These are phyloP conservation scores for Galeopterus variegatus DNA, from an alignment of 2,113 vertebrate genomes.

Conservation along the genomic window DNA sequence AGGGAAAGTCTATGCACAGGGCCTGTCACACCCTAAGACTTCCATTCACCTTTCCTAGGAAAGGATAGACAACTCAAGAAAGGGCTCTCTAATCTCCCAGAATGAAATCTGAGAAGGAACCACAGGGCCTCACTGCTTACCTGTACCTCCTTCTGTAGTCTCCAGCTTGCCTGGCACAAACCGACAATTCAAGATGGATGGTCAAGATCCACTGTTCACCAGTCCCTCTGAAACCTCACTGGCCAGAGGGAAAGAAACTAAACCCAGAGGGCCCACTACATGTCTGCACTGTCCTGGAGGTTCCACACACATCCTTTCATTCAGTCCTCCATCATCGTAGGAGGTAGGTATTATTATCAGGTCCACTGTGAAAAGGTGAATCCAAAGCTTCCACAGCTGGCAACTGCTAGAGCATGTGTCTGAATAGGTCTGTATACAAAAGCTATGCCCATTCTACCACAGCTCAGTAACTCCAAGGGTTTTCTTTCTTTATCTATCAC, in stretches of 20 bases:
- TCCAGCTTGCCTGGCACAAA: background rate
- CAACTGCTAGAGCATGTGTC: background rate
- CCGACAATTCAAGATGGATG: background rate
- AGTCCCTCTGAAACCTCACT: background rate
- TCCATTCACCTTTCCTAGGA: background rate
- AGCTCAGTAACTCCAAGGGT: background rate
- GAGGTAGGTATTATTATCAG: background rate
- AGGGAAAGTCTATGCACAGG: background rate
- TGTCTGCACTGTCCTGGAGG: fast-evolving
- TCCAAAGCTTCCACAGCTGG: background rate
- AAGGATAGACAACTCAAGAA: background rate
- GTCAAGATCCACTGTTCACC: background rate
- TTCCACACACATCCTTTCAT: background rate
- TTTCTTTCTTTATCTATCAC: background rate
- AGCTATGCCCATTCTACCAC: background rate
- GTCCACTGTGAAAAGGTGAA: background rate
- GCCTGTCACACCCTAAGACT: background rate
- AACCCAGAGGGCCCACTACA: background rate
- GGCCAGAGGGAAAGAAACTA: background rate
- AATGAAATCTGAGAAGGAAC: background rate
- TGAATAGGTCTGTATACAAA: background rate
- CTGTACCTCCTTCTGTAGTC: background rate
- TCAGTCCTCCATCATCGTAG: no score
- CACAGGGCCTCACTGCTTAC: background rate
- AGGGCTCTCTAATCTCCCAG: background rate